phyloP scores from a whole-genome alignment of 2,797 vertebrate species.

The Pseudochirops corinnae region DNA sequence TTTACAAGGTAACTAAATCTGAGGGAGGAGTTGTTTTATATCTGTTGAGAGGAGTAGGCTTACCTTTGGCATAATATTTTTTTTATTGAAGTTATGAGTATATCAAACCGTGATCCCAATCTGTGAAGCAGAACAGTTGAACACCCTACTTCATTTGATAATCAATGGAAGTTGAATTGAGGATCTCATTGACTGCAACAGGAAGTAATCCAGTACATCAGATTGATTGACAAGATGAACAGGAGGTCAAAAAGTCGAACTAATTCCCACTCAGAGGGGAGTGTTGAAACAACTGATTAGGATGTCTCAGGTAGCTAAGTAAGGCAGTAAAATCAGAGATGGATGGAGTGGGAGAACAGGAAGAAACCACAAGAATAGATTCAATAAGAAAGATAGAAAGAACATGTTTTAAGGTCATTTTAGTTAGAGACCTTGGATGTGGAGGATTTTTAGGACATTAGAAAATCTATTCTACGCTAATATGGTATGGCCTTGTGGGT shows the following conservation, averaged over 20 bases:
- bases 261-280: background rate
- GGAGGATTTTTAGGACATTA: background rate
- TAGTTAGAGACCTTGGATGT: background rate
- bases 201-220: background rate
- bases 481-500: too few species aligned
- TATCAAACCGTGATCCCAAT: background rate
- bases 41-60: background rate
- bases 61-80: background rate
- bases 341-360: background rate
- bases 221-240: background rate
- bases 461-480: background rate
- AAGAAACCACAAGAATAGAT: background rate
- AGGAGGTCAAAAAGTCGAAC: background rate
- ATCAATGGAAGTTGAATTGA: background rate
- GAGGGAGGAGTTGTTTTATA: background rate
- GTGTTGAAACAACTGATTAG: background rate
- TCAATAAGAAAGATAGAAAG: background rate
- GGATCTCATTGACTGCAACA: background rate
- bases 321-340: background rate
- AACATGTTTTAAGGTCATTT: background rate
- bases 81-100: background rate
- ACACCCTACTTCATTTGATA: background rate
- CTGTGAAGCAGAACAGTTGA: background rate
- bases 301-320: background rate
- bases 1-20: background rate